Base-by-base conservation (phyloP, 2,797 vertebrate genomes). In the Pampus argenteus region DNA sequence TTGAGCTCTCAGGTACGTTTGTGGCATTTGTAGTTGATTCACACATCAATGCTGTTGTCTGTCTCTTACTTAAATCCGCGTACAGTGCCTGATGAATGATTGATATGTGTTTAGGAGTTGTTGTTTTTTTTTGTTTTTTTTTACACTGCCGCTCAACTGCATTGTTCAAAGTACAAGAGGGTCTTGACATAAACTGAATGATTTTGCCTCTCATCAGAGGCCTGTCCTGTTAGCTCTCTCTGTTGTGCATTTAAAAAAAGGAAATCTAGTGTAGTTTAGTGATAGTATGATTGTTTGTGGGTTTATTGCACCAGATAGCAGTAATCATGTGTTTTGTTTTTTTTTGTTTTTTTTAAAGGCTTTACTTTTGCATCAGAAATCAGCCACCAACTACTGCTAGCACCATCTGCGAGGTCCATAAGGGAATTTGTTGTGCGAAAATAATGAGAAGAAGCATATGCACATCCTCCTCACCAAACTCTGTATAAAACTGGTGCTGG, bases 241-340 rank as follows among this genome's bases (percentile, higher is more conserved):
- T 17, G 45, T 10, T 38, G 45, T 44, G 20, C 40, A 31, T 40
- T 56, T 66, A 36, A 28, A 62, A 58, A 59, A 54, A 29, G 38
- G 28, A 49, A 40, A 50, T 61, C 1, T 2, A 23, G 13, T 44
- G 3, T 18, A 50, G 34, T 66, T 25, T 66, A 15, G 26, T 49
- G 29, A 51, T 22, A 52, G 44, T 67, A n/a, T n/a, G n/a, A n/a
- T 47, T 45, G 44, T 72, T 72, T 66, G 44, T 51, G 49, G 51
- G 49, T 74, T 74, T 64, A 59, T 64, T 64, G 61, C 57, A 56
- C 20, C 52, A 71, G 60, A 68, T 68, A 44, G 52, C 13, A 31
- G 50, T 36, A 44, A 61, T n/a, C 22, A 23, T 66, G n/a, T 49
- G 15, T 47, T 48, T 50, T 25, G 52, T 48, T 62, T 17, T 23